These are phyloP conservation scores for Bubo scandiacus DNA, from an alignment of 2,113 vertebrate species.

Conservation along the genomic window DNA sequence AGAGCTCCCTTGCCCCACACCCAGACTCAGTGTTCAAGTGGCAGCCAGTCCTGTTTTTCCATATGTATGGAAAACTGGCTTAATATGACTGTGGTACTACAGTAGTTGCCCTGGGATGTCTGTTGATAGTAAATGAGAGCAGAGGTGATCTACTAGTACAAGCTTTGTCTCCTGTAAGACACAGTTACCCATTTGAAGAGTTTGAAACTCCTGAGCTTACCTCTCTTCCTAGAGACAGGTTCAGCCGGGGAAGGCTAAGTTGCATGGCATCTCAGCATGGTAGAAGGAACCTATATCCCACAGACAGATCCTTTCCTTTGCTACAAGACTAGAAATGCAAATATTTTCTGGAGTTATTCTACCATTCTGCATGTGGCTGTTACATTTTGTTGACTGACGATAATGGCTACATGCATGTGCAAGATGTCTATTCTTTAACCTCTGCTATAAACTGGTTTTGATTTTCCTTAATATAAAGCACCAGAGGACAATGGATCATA, in stretches of 20 bases:
- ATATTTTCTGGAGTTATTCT: background rate
- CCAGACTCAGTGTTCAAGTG: background rate
- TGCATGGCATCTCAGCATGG: background rate
- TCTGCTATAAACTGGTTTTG: slow-evolving; percentile 30
- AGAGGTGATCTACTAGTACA: background rate
- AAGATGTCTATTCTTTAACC: background rate
- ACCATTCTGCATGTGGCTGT: background rate
- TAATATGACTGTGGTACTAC: background rate
- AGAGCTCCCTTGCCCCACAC: background rate
- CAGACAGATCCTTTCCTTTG: background rate
- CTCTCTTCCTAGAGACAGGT: background rate
- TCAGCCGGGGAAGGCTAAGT: background rate
- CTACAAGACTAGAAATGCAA: slow-evolving; percentile 1
- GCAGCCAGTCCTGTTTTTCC: background rate
- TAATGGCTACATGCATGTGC: background rate
- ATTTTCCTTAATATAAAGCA: slow-evolving; percentile 42
- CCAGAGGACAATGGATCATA: background rate
- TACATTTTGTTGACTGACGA: background rate
- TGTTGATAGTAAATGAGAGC: background rate
- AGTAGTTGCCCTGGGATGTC: background rate
- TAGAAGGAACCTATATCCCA: background rate
- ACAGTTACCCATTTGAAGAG: rapidly evolving
- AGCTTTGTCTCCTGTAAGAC: background rate
- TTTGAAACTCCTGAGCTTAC: background rate
- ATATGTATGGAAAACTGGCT: background rate